These are phyloP conservation scores for Beris chalybata DNA, from an alignment of 2,888 invertebrate genomes.

Conservation along the genomic window DNA sequence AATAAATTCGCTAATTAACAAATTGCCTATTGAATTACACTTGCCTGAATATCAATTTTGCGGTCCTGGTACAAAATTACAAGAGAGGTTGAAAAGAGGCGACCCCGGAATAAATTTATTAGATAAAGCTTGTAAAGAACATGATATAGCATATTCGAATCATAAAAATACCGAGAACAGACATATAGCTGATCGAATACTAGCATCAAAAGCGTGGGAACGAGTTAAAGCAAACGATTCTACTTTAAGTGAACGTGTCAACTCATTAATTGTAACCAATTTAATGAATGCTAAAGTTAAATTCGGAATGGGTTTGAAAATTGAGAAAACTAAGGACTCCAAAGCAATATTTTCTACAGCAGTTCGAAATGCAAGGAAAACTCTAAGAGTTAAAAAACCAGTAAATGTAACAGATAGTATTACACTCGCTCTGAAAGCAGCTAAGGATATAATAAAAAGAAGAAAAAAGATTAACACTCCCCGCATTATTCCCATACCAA, in stretches of 20 bases:
- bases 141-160: slow-evolving; percentile 37
- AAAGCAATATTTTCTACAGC: not conserved
- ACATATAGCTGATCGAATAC: slow-evolving; percentile 32
- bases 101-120: slow-evolving; percentile 43
- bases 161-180: slow-evolving; percentile 10
- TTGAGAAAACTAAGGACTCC: not conserved
- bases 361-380: slow-evolving; percentile 20
- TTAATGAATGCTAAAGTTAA: slow-evolving; percentile 46
- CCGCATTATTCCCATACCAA: slow-evolving; percentile 47
- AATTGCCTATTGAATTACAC: slow-evolving; percentile 42
- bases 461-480: slow-evolving; percentile 38
- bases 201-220: slow-evolving; percentile 35
- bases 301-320: slow-evolving; percentile 43
- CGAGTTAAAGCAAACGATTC: not conserved
- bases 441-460: slow-evolving; percentile 18
- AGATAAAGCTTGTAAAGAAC: slow-evolving; percentile 42
- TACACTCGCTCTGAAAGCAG: slow-evolving; percentile 33
- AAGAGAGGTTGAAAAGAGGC: slow-evolving; percentile 42
- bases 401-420: too few species aligned
- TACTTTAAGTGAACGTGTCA: slow-evolving; percentile 37
- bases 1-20: slow-evolving; percentile 36
- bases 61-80: slow-evolving; percentile 45
- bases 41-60: slow-evolving; percentile 45
- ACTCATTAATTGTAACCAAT: slow-evolving; percentile 44
- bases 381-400: slow-evolving; percentile 33